Evolutionary conservation across 2,797 vertebrate species (phyloP).

Genomic region (Philypnodon macrostomus): DNA sequence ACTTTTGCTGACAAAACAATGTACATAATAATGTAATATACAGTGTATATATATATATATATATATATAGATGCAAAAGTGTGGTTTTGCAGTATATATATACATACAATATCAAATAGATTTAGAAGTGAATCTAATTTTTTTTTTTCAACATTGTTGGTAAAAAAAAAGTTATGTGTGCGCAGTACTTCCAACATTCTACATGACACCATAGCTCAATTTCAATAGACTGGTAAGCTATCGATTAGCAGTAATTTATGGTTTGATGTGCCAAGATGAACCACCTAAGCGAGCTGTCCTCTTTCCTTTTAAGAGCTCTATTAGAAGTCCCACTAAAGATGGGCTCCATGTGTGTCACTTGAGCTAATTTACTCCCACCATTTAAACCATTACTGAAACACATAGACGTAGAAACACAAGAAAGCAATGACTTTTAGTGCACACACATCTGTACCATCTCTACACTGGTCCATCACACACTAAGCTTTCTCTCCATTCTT

Average conservation of each 20-base stretch:
- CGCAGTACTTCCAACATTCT: conserved; percentile 47
- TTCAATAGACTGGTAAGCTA: conserved; percentile 80
- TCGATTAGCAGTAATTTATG: conserved; percentile 82
- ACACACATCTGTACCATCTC: conserved; percentile 48
- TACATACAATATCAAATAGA: too few relatives aligned
- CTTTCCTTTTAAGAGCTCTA: conserved; percentile 78
- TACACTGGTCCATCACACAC: conserved; percentile 50
- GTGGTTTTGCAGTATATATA: too few relatives aligned
- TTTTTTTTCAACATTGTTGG: conserved; percentile 2
- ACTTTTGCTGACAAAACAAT: not conserved
- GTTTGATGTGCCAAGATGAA: conserved; percentile 72
- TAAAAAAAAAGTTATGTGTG: conserved; percentile 18
- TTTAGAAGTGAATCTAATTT: too few relatives aligned
- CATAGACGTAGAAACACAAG: conserved; percentile 35
- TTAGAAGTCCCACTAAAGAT: conserved; percentile 70
- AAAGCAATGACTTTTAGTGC: conserved; percentile 54
- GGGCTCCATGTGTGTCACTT: conserved; percentile 61
- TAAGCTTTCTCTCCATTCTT: conserved; percentile 51
- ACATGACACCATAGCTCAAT: conserved; percentile 77
- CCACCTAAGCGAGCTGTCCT: conserved; percentile 71
- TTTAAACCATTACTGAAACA: conserved; percentile 70
- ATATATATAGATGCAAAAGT: too few relatives aligned
- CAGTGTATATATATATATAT: too few relatives aligned
- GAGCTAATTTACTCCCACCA: conserved; percentile 78
- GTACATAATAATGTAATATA: too few relatives aligned